phyloP scores from a whole-genome alignment of 2,113 vertebrate species.

The Dasypus novemcinctus region DNA sequence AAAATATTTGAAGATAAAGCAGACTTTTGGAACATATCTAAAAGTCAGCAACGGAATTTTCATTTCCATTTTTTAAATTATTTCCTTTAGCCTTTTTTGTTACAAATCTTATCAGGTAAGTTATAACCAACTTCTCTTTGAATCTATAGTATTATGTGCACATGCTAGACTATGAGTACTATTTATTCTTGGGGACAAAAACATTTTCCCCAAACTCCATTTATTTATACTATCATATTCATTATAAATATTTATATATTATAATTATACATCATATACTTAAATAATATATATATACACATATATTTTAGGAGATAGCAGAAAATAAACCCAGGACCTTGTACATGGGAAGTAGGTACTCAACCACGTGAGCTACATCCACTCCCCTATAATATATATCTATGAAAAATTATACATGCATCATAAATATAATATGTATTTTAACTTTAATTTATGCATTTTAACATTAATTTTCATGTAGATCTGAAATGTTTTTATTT shows the following conservation, averaged over 20 bases:
- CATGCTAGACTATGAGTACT: background rate
- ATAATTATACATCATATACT: background rate
- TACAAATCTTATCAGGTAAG: background rate
- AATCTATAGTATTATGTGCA: background rate
- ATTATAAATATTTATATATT: background rate
- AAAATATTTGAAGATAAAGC: background rate
- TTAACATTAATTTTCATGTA: background rate
- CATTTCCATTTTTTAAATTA: background rate
- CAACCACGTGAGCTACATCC: no score
- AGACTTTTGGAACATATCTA: background rate
- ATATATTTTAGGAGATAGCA: no score
- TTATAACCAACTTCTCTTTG: background rate
- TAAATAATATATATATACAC: no score
- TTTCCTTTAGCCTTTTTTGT: background rate
- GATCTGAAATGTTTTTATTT: background rate
- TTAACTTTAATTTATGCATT: background rate
- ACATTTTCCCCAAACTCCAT: background rate
- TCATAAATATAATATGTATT: background rate
- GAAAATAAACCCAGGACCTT: no score
- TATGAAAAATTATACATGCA: no score
- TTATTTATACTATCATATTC: background rate
- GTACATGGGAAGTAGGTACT: no score
- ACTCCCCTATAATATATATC: no score
- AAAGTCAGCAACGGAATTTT: background rate
- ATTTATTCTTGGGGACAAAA: background rate